phyloP scores from a whole-genome alignment of 1,140 invertebrate species.

The Drosophila takahashii region DNA sequence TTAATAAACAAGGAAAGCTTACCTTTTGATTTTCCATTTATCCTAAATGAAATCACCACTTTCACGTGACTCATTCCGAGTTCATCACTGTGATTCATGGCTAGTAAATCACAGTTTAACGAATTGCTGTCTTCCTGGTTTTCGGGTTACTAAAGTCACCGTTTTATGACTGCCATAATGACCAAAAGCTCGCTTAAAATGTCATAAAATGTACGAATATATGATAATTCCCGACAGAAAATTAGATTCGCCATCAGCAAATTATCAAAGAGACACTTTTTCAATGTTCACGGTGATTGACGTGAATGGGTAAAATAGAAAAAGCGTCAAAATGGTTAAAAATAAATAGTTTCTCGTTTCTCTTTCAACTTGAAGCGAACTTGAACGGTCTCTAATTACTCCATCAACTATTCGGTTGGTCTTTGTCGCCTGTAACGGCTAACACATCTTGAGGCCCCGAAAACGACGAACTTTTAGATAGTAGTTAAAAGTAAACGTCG shows the following conservation, averaged over 20 bases:
- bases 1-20: too few relatives aligned
- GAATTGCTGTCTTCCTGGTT: constrained; percentile 28
- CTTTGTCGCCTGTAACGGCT: constrained; percentile 27
- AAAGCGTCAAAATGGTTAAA: constrained; percentile 22
- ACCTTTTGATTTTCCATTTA: too few relatives aligned
- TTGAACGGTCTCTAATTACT: constrained; percentile 43
- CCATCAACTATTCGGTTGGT: constrained; percentile 31
- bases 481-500: constrained; percentile 52
- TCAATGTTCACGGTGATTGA: constrained; percentile 46
- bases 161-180: constrained; percentile 44
- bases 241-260: constrained; percentile 46
- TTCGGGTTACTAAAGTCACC: constrained; percentile 25
- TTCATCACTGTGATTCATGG: constrained; percentile 23
- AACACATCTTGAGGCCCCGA: background rate
- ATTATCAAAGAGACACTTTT: constrained; percentile 49
- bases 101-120: constrained; percentile 31
- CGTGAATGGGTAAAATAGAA: constrained; percentile 26
- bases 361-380: background rate
- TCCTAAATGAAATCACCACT: background rate
- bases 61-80: constrained; percentile 10
- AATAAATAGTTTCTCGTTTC: constrained; percentile 21
- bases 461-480: constrained; percentile 35
- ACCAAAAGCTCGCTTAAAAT: constrained; percentile 34
- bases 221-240: constrained; percentile 35
- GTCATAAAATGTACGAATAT: constrained; percentile 45